Percentiles rank a stretch among this genome's conserved stretches.
Evolutionary conservation across 2,888 invertebrate genomes (phyloP).

Genomic region (Harmothoe impar): DNA sequence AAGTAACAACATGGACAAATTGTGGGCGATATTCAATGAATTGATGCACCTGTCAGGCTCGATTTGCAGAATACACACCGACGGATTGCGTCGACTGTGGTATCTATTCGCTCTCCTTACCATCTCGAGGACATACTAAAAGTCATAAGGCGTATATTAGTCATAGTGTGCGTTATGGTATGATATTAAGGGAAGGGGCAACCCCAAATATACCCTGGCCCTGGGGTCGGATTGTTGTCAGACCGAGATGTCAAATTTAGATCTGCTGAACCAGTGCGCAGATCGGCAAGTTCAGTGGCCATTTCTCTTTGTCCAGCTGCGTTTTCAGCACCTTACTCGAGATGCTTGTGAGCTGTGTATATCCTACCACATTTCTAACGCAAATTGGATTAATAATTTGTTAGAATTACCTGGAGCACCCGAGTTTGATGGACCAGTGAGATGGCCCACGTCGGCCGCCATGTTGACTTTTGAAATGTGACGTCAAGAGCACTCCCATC

Average conservation of each 20-base stretch:
- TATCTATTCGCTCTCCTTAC: no score
- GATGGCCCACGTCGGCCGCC: slow-evolving; percentile 64
- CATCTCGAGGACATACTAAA: no score
- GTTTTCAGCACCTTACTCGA: not conserved
- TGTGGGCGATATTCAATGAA: no score
- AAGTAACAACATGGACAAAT: no score
- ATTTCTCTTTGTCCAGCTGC: not conserved
- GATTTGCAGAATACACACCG: no score
- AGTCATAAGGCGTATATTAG: no score
- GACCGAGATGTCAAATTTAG: slow-evolving; percentile 39
- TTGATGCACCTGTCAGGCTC: no score
- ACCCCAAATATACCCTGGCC: not conserved
- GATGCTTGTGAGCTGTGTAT: not conserved
- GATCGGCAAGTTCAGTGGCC: not conserved
- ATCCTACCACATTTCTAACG: not conserved
- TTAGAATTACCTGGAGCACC: slow-evolving; percentile 66
- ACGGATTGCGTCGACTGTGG: no score
- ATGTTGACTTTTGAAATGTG: slow-evolving; percentile 67
- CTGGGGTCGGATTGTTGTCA: not conserved
- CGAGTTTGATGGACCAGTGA: slow-evolving; percentile 62
- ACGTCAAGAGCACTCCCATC: slow-evolving; percentile 66
- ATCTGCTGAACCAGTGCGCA: not conserved
- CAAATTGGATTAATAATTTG: slow-evolving; percentile 12
- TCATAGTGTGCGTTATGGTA: no score
- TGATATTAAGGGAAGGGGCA: no score